A percentile compares a stretch with the other conserved stretches of the same genome.
These are phyloP conservation scores for Portevinia maculata DNA, from an alignment of 2,888 invertebrate species.

Conservation along the genomic window DNA sequence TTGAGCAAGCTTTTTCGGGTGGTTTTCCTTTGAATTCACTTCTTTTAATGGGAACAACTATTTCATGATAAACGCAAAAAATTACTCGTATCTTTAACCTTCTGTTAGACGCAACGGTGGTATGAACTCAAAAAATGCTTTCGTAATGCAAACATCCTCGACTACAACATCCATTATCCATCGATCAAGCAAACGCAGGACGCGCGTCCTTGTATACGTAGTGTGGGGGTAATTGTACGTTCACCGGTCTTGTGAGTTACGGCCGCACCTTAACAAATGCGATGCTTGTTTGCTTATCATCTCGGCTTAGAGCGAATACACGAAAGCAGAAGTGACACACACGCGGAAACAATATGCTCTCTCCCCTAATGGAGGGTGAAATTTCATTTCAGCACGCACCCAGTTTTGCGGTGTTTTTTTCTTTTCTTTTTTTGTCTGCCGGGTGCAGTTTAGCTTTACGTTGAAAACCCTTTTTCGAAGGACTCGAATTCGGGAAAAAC, in stretches of 20 bases:
- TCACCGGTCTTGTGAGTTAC: conserved; percentile 7
- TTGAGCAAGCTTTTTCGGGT: conserved; percentile 37
- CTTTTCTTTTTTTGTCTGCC: neutral
- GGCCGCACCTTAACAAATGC: conserved; percentile 71
- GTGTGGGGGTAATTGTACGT: conserved; percentile 38
- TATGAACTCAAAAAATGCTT: conserved; percentile 24
- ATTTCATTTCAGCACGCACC: conserved; percentile 71
- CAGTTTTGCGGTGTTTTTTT: conserved; percentile 44
- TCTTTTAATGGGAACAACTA: conserved; percentile 36
- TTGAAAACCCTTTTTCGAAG: conserved; percentile 48
- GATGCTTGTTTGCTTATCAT: conserved; percentile 74
- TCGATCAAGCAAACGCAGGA: conserved; percentile 70
- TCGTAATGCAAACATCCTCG: conserved; percentile 48
- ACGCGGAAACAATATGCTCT: conserved; percentile 42
- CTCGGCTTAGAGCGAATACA: conserved; percentile 55
- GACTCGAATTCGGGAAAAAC: conserved; percentile 22
- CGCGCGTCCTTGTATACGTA: conserved; percentile 54
- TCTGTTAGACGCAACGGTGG: conserved; percentile 10
- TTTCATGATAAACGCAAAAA: conserved; percentile 39
- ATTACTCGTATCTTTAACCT: conserved; percentile 10
- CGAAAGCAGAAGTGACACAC: conserved; percentile 44
- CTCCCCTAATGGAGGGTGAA: conserved; percentile 63
- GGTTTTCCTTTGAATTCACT: conserved; percentile 38
- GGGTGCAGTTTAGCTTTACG: conserved; percentile 55
- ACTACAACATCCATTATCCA: conserved; percentile 67